A percentile compares a stretch with the other conserved stretches of the same genome.
Evolutionary conservation across 2,888 invertebrate genomes (phyloP).

Genomic region (Ennomos erosarius): DNA sequence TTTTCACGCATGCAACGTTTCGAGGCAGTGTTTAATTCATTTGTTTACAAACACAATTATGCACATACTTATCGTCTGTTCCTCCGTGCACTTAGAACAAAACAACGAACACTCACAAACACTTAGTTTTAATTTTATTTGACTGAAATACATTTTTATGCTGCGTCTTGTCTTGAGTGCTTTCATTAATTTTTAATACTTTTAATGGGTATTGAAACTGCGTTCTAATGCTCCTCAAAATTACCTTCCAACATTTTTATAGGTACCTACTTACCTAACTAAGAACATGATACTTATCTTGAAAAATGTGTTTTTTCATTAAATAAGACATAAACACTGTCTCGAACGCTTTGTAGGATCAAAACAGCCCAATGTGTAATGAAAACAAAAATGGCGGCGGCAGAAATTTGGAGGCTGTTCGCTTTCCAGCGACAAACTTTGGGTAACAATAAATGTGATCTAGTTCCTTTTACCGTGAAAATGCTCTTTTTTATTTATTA

Average conservation of each 20-base stretch:
- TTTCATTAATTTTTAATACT: too few species aligned
- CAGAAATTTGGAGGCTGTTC: slow-evolving; percentile 86
- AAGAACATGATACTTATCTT: too few species aligned
- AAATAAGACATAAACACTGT: slow-evolving; percentile 87
- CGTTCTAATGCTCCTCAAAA: too few species aligned
- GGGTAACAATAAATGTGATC: slow-evolving; percentile 69
- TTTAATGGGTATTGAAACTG: too few species aligned
- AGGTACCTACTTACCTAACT: too few species aligned
- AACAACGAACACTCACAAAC: too few species aligned
- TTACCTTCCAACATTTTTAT: too few species aligned
- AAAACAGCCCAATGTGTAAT: slow-evolving; percentile 64
- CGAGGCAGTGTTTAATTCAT: slow-evolving; percentile 17
- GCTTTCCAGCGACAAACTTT: slow-evolving; percentile 78
- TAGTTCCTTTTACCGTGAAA: slow-evolving; percentile 65
- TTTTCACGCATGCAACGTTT: background rate
- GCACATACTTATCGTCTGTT: background rate
- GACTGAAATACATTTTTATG: too few species aligned
- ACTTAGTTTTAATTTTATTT: too few species aligned
- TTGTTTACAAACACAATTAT: background rate
- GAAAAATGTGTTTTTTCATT: slow-evolving; percentile 18
- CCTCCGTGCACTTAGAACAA: too few species aligned
- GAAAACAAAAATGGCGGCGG: slow-evolving; percentile 77
- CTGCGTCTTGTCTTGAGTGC: too few species aligned
- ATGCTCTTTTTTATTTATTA: slow-evolving; percentile 66
- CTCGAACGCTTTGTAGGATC: slow-evolving; percentile 78